Percentiles rank a stretch among this genome's conserved stretches.
phyloP scores from a whole-genome alignment of 2,113 vertebrate genomes.

The Solea solea region DNA sequence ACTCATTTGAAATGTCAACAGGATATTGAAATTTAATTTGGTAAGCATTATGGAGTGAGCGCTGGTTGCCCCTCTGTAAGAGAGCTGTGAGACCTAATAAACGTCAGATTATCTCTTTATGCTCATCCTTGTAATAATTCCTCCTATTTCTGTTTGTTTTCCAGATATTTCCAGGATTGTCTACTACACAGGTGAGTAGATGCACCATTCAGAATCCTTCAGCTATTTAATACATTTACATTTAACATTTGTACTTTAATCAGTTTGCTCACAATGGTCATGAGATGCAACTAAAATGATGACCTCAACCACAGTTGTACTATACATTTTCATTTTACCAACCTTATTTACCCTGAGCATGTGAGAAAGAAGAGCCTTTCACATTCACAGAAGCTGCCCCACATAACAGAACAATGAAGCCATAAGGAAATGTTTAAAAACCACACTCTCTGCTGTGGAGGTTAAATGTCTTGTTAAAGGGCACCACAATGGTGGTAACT shows the following conservation, averaged over 20 bases:
- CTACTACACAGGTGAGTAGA: slow-evolving; percentile 87
- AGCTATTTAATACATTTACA: not conserved
- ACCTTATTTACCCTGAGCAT: too few species aligned
- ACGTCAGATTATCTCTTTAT: slow-evolving; percentile 6
- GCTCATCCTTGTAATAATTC: slow-evolving; percentile 23
- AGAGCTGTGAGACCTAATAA: slow-evolving; percentile 32
- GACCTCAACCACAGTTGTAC: not conserved
- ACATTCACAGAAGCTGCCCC: not conserved
- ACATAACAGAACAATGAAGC: not conserved
- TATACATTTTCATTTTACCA: not conserved
- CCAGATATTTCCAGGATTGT: slow-evolving; percentile 90
- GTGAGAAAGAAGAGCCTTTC: not conserved
- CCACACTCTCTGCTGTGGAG: not conserved
- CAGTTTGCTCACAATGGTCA: too few species aligned
- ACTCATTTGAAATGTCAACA: slow-evolving; percentile 11
- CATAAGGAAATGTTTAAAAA: not conserved
- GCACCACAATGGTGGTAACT: not conserved
- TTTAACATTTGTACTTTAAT: too few species aligned
- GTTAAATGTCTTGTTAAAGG: not conserved
- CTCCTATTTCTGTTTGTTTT: slow-evolving; percentile 62
- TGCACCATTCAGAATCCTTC: not conserved
- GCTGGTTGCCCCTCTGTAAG: not conserved
- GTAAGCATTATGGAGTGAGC: slow-evolving; percentile 8
- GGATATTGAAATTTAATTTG: slow-evolving; percentile 30
- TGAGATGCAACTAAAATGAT: too few species aligned